Evolutionary conservation across 2,797 vertebrate species (phyloP).

Genomic region (Echeneis naucrates): DNA sequence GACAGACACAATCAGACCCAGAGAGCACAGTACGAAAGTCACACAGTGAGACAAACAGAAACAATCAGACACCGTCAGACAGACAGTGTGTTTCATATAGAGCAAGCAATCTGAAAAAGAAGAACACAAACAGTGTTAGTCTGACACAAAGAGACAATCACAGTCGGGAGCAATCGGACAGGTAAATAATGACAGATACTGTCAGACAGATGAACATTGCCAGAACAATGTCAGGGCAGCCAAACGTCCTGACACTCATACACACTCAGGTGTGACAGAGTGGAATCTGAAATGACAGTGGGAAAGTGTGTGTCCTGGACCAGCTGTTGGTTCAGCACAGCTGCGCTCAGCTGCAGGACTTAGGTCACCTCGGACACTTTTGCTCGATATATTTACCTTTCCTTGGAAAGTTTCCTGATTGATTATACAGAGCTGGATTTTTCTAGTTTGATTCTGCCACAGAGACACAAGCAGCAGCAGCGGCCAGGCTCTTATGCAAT

Average conservation of each 20-base stretch:
- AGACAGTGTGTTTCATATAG: too few relatives aligned
- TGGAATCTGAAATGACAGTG: slow-evolving; percentile 24
- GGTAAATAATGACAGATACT: too few relatives aligned
- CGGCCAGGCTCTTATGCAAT: slow-evolving; percentile 55
- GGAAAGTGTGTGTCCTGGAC: slow-evolving; percentile 21
- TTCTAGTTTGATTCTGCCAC: slow-evolving; percentile 30
- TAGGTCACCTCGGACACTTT: not conserved
- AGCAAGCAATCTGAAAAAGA: too few relatives aligned
- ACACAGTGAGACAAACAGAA: too few relatives aligned
- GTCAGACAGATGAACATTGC: too few relatives aligned
- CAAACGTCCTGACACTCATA: not conserved
- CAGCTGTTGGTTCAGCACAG: slow-evolving; percentile 27
- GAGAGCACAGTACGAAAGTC: too few relatives aligned
- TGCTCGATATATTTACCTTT: slow-evolving; percentile 43
- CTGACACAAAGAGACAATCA: too few relatives aligned
- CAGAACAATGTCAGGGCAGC: not conserved
- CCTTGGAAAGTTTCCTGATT: slow-evolving; percentile 29
- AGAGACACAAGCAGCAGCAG: slow-evolving; percentile 15
- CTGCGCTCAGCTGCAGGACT: slow-evolving; percentile 8
- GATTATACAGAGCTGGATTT: slow-evolving; percentile 33
- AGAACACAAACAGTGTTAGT: too few relatives aligned
- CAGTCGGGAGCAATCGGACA: too few relatives aligned
- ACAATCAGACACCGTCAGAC: too few relatives aligned
- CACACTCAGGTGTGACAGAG: slow-evolving; percentile 18
- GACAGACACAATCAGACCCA: too few relatives aligned